Evolutionary conservation across 2,888 invertebrate species (phyloP).

Genomic region (Nezara viridula): DNA sequence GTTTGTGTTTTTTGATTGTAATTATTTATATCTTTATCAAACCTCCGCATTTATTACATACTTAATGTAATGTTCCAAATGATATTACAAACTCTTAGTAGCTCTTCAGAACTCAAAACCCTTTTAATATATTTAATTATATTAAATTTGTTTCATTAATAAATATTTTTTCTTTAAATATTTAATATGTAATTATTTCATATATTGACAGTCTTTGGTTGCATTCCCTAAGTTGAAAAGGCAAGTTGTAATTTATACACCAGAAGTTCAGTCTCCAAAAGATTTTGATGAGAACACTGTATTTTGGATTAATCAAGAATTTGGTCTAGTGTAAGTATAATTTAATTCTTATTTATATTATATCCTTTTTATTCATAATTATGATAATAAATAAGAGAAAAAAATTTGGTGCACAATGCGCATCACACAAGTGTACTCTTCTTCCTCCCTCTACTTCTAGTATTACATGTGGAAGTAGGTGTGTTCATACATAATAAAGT

Average conservation of each 20-base stretch:
- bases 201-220: slow-evolving; percentile 81
- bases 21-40: background rate
- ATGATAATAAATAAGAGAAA: too few species aligned
- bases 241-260: slow-evolving; percentile 88
- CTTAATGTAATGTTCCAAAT: too few species aligned
- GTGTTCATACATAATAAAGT: too few species aligned
- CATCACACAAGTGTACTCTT: too few species aligned
- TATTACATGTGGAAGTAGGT: too few species aligned
- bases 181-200: slow-evolving; percentile 29
- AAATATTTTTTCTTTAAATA: background rate
- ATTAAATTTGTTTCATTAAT: background rate
- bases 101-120: too few species aligned
- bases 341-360: background rate
- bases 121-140: background rate
- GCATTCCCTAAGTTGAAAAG: slow-evolving; percentile 96
- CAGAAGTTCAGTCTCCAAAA: slow-evolving; percentile 87
- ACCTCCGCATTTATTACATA: background rate
- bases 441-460: too few species aligned
- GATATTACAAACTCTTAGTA: too few species aligned
- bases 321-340: slow-evolving; percentile 79
- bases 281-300: slow-evolving; percentile 93
- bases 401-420: too few species aligned
- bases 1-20: slow-evolving; percentile 67
- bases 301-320: slow-evolving; percentile 98
- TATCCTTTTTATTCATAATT: too few species aligned